phyloP scores from a whole-genome alignment of 1,140 invertebrate genomes.

The Ceratina australensis region DNA sequence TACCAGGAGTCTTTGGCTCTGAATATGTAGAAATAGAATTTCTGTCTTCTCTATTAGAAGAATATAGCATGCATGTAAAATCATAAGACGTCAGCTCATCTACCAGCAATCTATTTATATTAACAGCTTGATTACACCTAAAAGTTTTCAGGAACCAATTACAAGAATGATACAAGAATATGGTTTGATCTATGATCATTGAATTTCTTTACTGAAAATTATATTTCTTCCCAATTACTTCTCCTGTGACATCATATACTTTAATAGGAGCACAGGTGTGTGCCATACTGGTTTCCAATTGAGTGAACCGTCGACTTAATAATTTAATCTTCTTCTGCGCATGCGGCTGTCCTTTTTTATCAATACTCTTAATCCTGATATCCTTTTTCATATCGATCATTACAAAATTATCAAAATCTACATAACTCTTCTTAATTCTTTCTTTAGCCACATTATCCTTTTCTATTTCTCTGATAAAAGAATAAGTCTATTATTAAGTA shows the following conservation, averaged over 20 bases:
- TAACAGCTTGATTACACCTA: constrained; percentile 69
- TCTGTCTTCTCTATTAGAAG: constrained; percentile 16
- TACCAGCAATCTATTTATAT: constrained; percentile 60
- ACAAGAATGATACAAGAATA: background rate
- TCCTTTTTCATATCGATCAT: constrained; percentile 61
- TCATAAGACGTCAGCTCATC: constrained; percentile 67
- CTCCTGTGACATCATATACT: constrained; percentile 67
- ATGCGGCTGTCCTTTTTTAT: constrained; percentile 62
- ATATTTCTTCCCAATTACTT: constrained; percentile 75
- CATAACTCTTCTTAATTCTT: constrained; percentile 53
- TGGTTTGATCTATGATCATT: background rate
- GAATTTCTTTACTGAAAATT: constrained; percentile 67
- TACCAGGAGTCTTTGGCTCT: constrained; percentile 24
- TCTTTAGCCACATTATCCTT: constrained; percentile 29
- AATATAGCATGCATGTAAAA: constrained; percentile 19
- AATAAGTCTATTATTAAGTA: background rate
- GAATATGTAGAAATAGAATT: constrained; percentile 27
- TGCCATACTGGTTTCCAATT: constrained; percentile 65
- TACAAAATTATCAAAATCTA: constrained; percentile 69
- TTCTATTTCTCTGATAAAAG: constrained; percentile 35
- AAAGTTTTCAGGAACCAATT: constrained; percentile 3
- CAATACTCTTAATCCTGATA: constrained; percentile 64
- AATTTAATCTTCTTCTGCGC: constrained; percentile 65
- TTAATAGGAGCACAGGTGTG: constrained; percentile 56
- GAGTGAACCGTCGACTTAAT: constrained; percentile 69